Percentiles rank a stretch among this genome's conserved stretches.
Evolutionary conservation across 2,888 invertebrate species (phyloP).

Genomic region (Crocallis elinguaria): DNA sequence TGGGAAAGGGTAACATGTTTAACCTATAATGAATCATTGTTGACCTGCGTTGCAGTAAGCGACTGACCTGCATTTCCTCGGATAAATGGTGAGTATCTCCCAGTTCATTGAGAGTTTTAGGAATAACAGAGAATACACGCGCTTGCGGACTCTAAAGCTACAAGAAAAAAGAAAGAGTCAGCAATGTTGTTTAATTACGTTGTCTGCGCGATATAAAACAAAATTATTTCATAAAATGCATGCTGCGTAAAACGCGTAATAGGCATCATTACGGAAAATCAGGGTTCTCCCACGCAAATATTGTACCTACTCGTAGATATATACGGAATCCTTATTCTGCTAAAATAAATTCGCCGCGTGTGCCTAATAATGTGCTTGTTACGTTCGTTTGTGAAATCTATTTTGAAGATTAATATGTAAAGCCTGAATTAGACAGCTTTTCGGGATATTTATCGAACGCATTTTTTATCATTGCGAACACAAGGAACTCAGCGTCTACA

Average conservation of each 20-base stretch:
- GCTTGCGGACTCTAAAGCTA: too few species aligned
- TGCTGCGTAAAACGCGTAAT: constrained; percentile 26
- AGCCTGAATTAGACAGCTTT: neutral
- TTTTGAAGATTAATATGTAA: neutral
- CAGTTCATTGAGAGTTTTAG: too few species aligned
- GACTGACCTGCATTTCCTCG: too few species aligned
- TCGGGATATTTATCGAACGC: neutral
- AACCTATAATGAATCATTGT: too few species aligned
- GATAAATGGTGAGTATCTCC: too few species aligned
- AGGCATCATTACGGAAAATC: constrained; percentile 28
- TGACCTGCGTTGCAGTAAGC: too few species aligned
- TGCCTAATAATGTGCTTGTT: constrained; percentile 14
- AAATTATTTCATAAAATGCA: constrained; percentile 2
- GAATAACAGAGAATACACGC: too few species aligned
- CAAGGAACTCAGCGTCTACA: too few species aligned
- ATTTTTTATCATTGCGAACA: too few species aligned
- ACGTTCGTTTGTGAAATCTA: neutral
- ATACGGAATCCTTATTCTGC: constrained; percentile 8
- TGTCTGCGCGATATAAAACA: neutral
- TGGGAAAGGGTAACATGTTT: too few species aligned
- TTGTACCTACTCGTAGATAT: too few species aligned
- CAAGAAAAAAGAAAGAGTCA: too few species aligned
- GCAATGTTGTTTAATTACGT: neutral
- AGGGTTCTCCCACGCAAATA: constrained; percentile 21
- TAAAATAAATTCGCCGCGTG: constrained; percentile 12